Evolutionary conservation across 2,797 vertebrate species (phyloP).

Genomic region (Babyrousa celebensis): DNA sequence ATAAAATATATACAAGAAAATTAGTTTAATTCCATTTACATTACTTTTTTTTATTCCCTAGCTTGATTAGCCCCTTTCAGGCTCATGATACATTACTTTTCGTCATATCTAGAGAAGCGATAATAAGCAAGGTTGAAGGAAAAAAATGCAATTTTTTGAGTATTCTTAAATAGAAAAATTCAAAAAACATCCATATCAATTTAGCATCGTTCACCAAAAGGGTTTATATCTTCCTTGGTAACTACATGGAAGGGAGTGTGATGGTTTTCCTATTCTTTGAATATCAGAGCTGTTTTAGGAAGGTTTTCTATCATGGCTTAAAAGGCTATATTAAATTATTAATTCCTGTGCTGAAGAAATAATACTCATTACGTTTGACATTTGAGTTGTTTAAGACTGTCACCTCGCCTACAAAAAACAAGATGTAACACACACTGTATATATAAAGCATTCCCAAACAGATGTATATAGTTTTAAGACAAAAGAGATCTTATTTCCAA

Average conservation of each 20-base stretch:
- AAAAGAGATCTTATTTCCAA: not conserved
- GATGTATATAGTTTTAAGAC: not conserved
- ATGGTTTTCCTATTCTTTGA: not conserved
- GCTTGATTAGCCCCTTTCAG: not conserved
- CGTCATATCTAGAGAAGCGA: slow-evolving; percentile 1
- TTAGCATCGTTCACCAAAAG: not conserved
- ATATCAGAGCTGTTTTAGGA: not conserved
- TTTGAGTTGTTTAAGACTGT: not conserved
- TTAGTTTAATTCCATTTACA: not conserved
- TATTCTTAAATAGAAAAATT: not conserved
- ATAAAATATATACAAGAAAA: slow-evolving; percentile 22
- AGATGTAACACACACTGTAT: not conserved
- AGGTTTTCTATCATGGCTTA: not conserved
- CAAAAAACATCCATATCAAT: not conserved
- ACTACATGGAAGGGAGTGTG: rapidly evolving
- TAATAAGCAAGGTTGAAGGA: not conserved
- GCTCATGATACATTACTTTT: not conserved
- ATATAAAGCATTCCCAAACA: not conserved
- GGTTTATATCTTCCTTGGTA: not conserved
- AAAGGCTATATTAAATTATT: not conserved
- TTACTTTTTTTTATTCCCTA: not conserved
- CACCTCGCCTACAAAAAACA: not conserved
- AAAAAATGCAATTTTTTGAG: not conserved
- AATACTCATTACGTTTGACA: not conserved
- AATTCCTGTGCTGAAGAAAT: not conserved